phyloP scores from a whole-genome alignment of 2,888 invertebrate genomes.

The Leucozona laternaria region DNA sequence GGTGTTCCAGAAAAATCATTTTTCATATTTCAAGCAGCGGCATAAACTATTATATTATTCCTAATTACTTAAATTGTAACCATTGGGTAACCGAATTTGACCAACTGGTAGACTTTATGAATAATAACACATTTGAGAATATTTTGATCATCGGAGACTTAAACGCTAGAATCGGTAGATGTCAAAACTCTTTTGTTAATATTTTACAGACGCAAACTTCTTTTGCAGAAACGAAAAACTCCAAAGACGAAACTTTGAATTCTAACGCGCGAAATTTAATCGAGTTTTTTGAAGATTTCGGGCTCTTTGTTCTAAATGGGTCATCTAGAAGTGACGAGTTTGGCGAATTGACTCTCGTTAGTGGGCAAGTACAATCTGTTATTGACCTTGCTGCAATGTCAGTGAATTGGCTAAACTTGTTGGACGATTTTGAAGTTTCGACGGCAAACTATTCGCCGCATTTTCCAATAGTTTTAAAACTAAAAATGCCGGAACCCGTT shows the following conservation, averaged over 20 bases:
- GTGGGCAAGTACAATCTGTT: not conserved
- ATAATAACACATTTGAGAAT: not conserved
- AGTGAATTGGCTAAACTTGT: not conserved
- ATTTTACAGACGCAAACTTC: not conserved
- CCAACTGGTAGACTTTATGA: not conserved
- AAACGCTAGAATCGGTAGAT: not conserved
- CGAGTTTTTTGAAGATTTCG: not conserved
- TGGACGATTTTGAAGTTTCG: not conserved
- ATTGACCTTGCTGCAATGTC: not conserved
- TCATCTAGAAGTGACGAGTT: not conserved
- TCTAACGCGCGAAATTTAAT: not conserved
- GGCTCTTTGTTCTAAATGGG: not conserved
- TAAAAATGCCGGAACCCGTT: not conserved
- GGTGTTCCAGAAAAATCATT: not conserved
- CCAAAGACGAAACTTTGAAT: not conserved
- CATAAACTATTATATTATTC: not conserved
- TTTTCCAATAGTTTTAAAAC: not conserved
- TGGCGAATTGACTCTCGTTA: not conserved
- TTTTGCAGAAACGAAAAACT: not conserved
- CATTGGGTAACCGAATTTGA: not conserved
- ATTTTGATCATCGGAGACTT: not conserved
- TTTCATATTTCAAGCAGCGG: not conserved
- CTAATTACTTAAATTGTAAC: not conserved
- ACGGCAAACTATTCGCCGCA: not conserved
- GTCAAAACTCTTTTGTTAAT: not conserved